These are phyloP conservation scores for Leucosticte australis DNA, from an alignment of 2,113 vertebrate species.

Conservation along the genomic window DNA sequence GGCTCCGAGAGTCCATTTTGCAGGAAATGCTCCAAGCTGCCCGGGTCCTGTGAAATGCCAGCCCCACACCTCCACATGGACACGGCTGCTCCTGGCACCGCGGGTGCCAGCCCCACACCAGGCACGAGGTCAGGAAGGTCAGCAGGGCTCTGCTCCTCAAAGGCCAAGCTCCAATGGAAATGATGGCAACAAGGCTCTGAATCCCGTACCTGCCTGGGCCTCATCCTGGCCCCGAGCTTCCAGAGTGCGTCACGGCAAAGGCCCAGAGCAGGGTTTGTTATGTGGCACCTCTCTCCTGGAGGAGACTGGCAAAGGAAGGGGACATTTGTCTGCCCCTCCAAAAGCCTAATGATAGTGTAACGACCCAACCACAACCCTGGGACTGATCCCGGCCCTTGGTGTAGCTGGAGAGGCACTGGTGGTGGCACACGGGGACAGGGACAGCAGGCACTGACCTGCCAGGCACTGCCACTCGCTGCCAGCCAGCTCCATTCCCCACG, in stretches of 20 bases:
- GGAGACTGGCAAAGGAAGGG: fast-evolving
- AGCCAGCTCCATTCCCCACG: background rate
- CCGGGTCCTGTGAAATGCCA: background rate
- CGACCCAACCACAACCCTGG: fast-evolving
- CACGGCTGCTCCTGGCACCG: fast-evolving
- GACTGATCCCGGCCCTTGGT: background rate
- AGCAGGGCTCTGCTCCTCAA: background rate
- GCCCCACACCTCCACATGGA: fast-evolving
- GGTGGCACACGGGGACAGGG: background rate
- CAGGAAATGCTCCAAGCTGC: background rate
- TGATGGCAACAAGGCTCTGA: background rate
- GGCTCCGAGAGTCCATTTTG: slow-evolving; percentile 14
- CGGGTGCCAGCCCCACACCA: background rate
- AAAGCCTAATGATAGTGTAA: background rate
- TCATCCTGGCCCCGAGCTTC: background rate
- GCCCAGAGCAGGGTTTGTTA: background rate
- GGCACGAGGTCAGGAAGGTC: background rate
- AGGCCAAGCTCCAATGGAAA: background rate
- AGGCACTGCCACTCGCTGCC: fast-evolving
- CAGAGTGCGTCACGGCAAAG: background rate
- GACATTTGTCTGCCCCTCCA: background rate
- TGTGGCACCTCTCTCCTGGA: background rate
- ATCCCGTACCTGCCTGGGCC: background rate
- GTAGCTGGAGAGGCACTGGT: fast-evolving
- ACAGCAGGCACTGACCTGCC: background rate